Percentiles rank a stretch among this genome's conserved stretches.
Evolutionary conservation across 64 coral and sea anemone genomes (phyloP).

Genomic region (Catalaphyllia jardinei): DNA sequence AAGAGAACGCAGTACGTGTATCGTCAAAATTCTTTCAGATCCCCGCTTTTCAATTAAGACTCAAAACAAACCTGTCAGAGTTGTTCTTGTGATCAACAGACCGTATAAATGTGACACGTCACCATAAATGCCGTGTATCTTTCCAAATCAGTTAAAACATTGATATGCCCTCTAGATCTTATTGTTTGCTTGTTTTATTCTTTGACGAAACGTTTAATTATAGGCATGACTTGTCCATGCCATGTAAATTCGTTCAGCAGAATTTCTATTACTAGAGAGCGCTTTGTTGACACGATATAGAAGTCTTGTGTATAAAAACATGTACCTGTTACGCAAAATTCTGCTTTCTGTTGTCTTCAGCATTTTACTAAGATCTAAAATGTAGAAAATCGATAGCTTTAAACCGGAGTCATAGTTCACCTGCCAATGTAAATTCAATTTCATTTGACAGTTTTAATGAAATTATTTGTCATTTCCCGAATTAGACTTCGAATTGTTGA

Average conservation of each 20-base stretch:
- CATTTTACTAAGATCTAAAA: neutral
- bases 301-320: neutral
- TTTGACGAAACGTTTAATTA: neutral
- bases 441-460: neutral
- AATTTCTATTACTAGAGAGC: neutral
- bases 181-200: neutral
- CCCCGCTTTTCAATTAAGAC: neutral
- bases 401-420: too few species aligned
- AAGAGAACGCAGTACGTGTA: neutral
- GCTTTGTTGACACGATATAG: neutral
- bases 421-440: neutral
- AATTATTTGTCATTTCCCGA: neutral
- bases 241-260: neutral
- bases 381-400: neutral
- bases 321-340: neutral
- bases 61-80: neutral
- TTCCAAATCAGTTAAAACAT: constrained; percentile 1
- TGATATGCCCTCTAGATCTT: constrained; percentile 39
- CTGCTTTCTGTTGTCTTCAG: neutral
- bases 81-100: constrained; percentile 23
- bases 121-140: constrained; percentile 22
- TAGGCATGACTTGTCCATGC: neutral
- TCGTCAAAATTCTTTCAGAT: neutral
- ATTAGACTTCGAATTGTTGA: neutral
- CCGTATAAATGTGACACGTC: constrained; percentile 32